These are phyloP conservation scores for Sebastes kiyomatsui DNA, from an alignment of 2,797 vertebrate species.

Conservation along the genomic window DNA sequence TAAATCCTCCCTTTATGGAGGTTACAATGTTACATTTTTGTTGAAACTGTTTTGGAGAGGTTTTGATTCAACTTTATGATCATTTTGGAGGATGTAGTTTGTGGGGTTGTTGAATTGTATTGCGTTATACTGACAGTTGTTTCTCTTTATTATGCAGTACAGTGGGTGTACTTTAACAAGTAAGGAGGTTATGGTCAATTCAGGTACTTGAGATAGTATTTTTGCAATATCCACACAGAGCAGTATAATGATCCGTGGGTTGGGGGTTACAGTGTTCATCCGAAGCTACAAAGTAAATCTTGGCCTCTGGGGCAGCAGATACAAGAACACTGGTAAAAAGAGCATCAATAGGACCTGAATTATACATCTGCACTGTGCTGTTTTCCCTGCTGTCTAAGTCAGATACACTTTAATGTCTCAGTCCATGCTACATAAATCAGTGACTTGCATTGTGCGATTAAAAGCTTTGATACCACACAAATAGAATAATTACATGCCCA, in stretches of 20 bases:
- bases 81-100: not conserved
- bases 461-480: slow-evolving; percentile 37
- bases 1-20: not conserved
- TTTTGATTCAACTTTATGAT: not conserved
- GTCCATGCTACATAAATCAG: slow-evolving; percentile 24
- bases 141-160: not conserved
- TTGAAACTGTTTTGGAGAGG: not conserved
- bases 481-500: slow-evolving; percentile 31
- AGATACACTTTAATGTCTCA: slow-evolving; percentile 16
- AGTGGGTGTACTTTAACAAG: not conserved
- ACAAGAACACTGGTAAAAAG: slow-evolving; percentile 12
- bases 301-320: slow-evolving; percentile 33
- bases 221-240: not conserved
- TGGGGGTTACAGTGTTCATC: slow-evolving; percentile 25
- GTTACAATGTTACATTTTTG: not conserved
- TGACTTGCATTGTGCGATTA: slow-evolving; percentile 16
- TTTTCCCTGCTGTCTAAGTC: slow-evolving; percentile 20
- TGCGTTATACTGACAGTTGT: not conserved
- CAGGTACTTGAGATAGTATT: not conserved
- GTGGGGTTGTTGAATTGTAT: not conserved
- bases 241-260: slow-evolving; percentile 22
- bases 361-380: slow-evolving; percentile 35
- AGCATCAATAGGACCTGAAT: slow-evolving; percentile 39
- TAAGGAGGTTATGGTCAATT: not conserved
- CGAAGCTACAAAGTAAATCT: slow-evolving; percentile 29